These are phyloP conservation scores for Strigamia maritima DNA, from an alignment of 2,888 invertebrate species.

Conservation along the genomic window DNA sequence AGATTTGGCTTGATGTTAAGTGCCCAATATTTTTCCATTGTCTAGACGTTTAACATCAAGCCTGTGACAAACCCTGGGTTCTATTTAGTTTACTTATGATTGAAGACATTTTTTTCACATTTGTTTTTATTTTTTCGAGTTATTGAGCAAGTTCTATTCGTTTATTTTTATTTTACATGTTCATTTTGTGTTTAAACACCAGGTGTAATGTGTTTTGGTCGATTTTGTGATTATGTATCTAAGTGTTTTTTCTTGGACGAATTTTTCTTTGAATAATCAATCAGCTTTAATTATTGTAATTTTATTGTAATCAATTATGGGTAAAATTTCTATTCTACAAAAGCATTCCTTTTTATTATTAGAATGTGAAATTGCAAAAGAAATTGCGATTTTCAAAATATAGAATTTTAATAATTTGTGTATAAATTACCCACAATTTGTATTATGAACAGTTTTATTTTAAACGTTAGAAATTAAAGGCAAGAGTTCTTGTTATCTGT, in stretches of 20 bases:
- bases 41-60: constrained; percentile 14
- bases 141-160: not conserved
- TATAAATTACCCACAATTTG: constrained; percentile 24
- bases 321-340: constrained; percentile 1
- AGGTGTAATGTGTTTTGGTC: constrained; percentile 6
- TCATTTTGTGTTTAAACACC: not conserved
- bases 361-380: not conserved
- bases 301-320: constrained; percentile 24
- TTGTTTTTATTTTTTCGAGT: not conserved
- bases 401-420: constrained; percentile 6
- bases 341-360: constrained; percentile 17
- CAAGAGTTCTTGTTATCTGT: constrained; percentile 17
- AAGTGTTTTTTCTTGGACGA: constrained; percentile 17
- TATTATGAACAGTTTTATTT: constrained; percentile 8
- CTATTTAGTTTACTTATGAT: not conserved
- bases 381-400: not conserved
- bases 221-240: constrained; percentile 14
- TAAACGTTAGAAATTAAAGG: constrained; percentile 14
- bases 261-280: not conserved
- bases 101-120: not conserved
- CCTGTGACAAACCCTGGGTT: not conserved
- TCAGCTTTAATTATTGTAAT: constrained; percentile 24
- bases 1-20: constrained; percentile 5
- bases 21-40: not conserved
- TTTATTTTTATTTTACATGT: not conserved